A percentile compares a stretch with the other conserved stretches of the same genome.
Conservation (phyloP, 2,113 vertebrate species). For the Muntiacus muntjak region DNA sequence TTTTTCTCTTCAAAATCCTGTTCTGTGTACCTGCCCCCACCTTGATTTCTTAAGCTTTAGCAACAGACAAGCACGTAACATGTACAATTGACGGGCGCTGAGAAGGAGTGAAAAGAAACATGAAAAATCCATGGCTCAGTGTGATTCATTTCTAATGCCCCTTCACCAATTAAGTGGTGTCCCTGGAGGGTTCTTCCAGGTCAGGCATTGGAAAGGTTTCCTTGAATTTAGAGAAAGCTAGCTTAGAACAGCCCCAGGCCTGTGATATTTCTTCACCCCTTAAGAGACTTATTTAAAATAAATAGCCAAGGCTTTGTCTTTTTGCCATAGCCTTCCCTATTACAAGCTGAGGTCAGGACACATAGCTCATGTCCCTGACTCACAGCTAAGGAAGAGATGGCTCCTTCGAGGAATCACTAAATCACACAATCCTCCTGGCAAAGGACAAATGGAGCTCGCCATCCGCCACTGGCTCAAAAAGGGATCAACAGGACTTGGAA, state of each 20-base stretch:
- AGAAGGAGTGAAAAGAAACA: neutral
- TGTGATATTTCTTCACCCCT: slow-evolving; percentile 9
- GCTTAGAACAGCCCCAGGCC: neutral
- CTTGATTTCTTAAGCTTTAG: neutral
- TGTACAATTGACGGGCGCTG: neutral
- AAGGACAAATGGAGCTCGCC: slow-evolving; percentile 52
- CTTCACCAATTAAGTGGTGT: slow-evolving; percentile 32
- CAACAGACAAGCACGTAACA: neutral
- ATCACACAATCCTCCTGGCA: slow-evolving; percentile 50
- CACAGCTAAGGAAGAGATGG: slow-evolving; percentile 35
- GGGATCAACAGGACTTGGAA: slow-evolving; percentile 46
- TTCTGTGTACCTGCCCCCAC: neutral
- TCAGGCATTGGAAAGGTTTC: slow-evolving; percentile 9
- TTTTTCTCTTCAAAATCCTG: neutral
- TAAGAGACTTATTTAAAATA: slow-evolving; percentile 54
- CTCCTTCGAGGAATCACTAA: slow-evolving; percentile 49
- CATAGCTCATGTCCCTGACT: slow-evolving; percentile 37
- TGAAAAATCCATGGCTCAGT: neutral
- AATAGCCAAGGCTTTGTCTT: slow-evolving; percentile 46
- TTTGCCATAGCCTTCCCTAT: slow-evolving; percentile 15
- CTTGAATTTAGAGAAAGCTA: slow-evolving; percentile 42
- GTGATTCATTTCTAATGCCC: neutral
- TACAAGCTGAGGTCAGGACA: slow-evolving; percentile 45
- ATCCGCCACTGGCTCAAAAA: neutral
- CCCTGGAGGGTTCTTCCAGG: neutral